Evolutionary conservation across 1,140 invertebrate species (phyloP).

Genomic region (roundworm (Caenorhabditis elegans)): WBcel235 BX284603.4:9589001-9589500

Average conservation of each 20-base stretch:
- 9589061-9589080: slow-evolving; percentile 60
- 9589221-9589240: slow-evolving; percentile 77
- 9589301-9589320: slow-evolving; percentile 79
- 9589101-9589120: slow-evolving; percentile 93
- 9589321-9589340: slow-evolving; percentile 87
- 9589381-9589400: slow-evolving; percentile 88
- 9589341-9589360: slow-evolving; percentile 78
- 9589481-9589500: too few relatives aligned
- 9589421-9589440: too few relatives aligned
- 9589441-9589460: too few relatives aligned
- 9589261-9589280: slow-evolving; percentile 87
- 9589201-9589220: slow-evolving; percentile 57
- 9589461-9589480: too few relatives aligned
- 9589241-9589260: slow-evolving; percentile 89
- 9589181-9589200: slow-evolving; percentile 86
- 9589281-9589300: slow-evolving; percentile 82
- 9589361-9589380: slow-evolving; percentile 84
- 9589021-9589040: slow-evolving; percentile 80
- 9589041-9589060: slow-evolving; percentile 67
- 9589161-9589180: slow-evolving; percentile 85
- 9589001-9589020: slow-evolving; percentile 82
- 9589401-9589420: slow-evolving; percentile 69
- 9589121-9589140: slow-evolving; percentile 81
- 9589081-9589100: slow-evolving; percentile 79
- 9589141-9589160: slow-evolving; percentile 82